Conservation (phyloP, 2,797 vertebrate genomes). For the Parambassis ranga region DNA sequence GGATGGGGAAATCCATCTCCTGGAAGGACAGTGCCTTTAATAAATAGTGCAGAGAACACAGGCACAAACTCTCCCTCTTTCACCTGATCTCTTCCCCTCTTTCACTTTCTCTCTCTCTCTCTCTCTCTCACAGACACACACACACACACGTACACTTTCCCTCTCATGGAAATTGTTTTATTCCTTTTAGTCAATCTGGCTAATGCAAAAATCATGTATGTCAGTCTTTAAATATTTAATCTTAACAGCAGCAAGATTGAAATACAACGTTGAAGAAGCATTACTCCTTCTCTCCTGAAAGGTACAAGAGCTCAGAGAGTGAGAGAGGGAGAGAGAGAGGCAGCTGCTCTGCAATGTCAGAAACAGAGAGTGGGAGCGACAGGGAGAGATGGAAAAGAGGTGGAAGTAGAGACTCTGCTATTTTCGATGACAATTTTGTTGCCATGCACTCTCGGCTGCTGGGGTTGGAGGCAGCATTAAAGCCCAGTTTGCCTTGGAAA, state of each 20-base stretch:
- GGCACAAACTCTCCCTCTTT: constrained; percentile 63
- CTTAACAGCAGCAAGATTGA: constrained; percentile 75
- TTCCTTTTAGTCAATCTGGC: constrained; percentile 81
- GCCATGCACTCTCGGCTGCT: constrained; percentile 51
- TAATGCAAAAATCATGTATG: constrained; percentile 84
- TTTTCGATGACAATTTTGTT: constrained; percentile 68
- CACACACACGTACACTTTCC: constrained; percentile 21
- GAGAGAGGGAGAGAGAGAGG: constrained; percentile 26
- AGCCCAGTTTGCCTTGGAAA: constrained; percentile 57
- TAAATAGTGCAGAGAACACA: constrained; percentile 71
- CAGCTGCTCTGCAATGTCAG: constrained; percentile 57
- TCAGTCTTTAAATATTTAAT: constrained; percentile 83
- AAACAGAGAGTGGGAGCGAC: constrained; percentile 30
- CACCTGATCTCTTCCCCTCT: constrained; percentile 46
- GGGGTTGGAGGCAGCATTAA: constrained; percentile 57
- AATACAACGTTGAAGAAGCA: constrained; percentile 74
- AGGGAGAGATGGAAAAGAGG: constrained; percentile 32
- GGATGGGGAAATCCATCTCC: constrained; percentile 73
- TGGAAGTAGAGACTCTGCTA: constrained; percentile 48
- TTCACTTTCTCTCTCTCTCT: not conserved
- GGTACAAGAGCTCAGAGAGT: constrained; percentile 59
- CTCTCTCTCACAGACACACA: not conserved
- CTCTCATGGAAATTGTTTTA: constrained; percentile 73
- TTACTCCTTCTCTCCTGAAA: constrained; percentile 66
- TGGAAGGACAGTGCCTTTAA: constrained; percentile 71